Evolutionary conservation across 2,888 invertebrate genomes (phyloP), one percentile per base, ranked within the genome.

Genomic region (Apamea monoglypha): DNA sequence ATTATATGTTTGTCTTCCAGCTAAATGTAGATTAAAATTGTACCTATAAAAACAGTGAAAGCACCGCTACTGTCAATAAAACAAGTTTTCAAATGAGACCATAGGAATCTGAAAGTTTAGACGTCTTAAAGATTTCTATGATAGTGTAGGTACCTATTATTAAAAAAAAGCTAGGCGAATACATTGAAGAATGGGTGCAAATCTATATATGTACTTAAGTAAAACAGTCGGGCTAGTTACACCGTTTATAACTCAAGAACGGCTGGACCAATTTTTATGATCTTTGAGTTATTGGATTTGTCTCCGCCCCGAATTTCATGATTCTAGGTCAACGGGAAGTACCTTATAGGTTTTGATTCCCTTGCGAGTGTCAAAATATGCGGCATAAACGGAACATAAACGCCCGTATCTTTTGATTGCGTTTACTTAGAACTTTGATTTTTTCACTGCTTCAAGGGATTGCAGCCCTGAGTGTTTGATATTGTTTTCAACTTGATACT

Each of bases 1-100:
- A n/a, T 25, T 53, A 16, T 53, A 69, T 50, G 14, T n/a, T 8
- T 21, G 14, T 53, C 36, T 7, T 40, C 4, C 16, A 10, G 63
- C 18, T 40, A 21, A 21, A 59, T 12, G 7, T 61, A 36, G 21
- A 76, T 47, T 61, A 53, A 25, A 53, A 32, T 25, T 36, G 21
- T 25, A 69, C 16, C 12, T 59, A 78, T 44, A 78, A 69, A 32
- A 44, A 53, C 44, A 71, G 82, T 68, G 71, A 83, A 83, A 76
- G 80, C 63, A 36, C n/a, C 50, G 68, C 50, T 79, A 14, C 79
- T 53, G 66, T 82, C 36, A 79, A 59, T 75, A 76, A 80, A 83
- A 83, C 83, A 50, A 83, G 83, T 80, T 83, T 72, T 69, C 1
- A 53, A 83, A 80, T 83, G 66, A 74, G 73, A 56, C 32, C 32